Percentiles rank a stretch among this genome's conserved stretches.
Evolutionary conservation across 2,797 vertebrate genomes (phyloP).

Genomic region (Muscicapa comitata): DNA sequence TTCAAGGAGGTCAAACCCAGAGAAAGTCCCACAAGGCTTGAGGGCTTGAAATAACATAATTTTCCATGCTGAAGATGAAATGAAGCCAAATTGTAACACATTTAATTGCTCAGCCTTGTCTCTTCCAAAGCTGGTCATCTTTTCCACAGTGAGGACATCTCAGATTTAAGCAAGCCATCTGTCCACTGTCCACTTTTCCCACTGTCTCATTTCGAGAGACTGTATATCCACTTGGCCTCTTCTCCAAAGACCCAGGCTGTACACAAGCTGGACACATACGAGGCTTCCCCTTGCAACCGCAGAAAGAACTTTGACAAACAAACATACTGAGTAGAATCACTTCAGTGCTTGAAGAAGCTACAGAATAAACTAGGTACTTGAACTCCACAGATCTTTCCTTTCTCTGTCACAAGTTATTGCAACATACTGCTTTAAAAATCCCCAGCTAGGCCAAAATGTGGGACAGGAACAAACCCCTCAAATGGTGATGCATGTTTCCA

Average conservation of each 20-base stretch:
- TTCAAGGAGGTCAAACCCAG: conserved; percentile 39
- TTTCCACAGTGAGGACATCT: conserved; percentile 65
- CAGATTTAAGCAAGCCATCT: conserved; percentile 49
- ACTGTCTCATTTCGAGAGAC: conserved; percentile 53
- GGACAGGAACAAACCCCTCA: neutral
- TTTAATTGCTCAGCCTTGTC: conserved; percentile 43
- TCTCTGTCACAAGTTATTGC: neutral
- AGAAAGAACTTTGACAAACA: conserved; percentile 31
- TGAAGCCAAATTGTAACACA: conserved; percentile 43
- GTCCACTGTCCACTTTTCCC: conserved; percentile 46
- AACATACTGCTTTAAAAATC: neutral
- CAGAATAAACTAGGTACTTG: neutral
- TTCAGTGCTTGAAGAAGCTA: neutral
- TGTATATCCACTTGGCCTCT: neutral
- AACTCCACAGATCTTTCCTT: neutral
- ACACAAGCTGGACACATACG: neutral
- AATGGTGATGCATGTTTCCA: neutral
- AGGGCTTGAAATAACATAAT: conserved; percentile 54
- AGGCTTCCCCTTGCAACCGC: neutral
- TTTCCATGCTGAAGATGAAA: conserved; percentile 48
- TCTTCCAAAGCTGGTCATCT: conserved; percentile 53
- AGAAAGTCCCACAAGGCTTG: conserved; percentile 53
- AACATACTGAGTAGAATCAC: neutral
- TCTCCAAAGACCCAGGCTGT: neutral
- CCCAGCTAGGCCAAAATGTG: neutral